phyloP scores from a whole-genome alignment of 2,888 invertebrate species.

The Drosophila neonasuta region DNA sequence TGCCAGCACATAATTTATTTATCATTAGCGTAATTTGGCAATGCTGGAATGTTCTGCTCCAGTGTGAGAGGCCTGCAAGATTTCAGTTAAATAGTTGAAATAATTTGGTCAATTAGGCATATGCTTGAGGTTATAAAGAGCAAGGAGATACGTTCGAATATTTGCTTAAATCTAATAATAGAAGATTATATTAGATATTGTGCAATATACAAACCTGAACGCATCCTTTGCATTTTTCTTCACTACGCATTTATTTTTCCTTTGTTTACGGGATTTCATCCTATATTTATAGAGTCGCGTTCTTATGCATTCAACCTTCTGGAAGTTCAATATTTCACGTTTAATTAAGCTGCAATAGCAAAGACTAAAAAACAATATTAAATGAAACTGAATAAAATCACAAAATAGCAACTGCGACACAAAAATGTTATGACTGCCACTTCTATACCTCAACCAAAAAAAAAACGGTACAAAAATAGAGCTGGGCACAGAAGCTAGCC shows the following conservation, averaged over 20 bases:
- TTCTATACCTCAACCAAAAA: constrained; percentile 44
- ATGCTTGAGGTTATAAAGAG: constrained; percentile 18
- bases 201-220: too few relatives aligned
- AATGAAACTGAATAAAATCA: constrained; percentile 49
- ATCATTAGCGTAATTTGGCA: constrained; percentile 75
- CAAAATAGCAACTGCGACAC: constrained; percentile 66
- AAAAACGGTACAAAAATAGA: constrained; percentile 57
- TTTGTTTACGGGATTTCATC: constrained; percentile 35
- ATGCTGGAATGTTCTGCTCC: constrained; percentile 46
- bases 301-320: constrained; percentile 44
- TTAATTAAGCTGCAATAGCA: constrained; percentile 70
- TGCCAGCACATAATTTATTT: constrained; percentile 74
- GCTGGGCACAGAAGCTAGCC: constrained; percentile 46
- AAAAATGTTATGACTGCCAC: constrained; percentile 57
- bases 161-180: neutral
- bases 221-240: too few relatives aligned
- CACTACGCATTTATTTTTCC: neutral
- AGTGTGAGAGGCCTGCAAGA: constrained; percentile 32
- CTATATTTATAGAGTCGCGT: constrained; percentile 41
- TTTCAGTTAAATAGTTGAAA: constrained; percentile 68
- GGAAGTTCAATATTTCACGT: constrained; percentile 70
- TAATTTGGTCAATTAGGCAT: constrained; percentile 69
- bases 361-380: constrained; percentile 33
- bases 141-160: neutral
- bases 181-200: too few relatives aligned